These are phyloP conservation scores for Leptogaster cylindrica DNA, from an alignment of 2,888 invertebrate species.

Conservation along the genomic window DNA sequence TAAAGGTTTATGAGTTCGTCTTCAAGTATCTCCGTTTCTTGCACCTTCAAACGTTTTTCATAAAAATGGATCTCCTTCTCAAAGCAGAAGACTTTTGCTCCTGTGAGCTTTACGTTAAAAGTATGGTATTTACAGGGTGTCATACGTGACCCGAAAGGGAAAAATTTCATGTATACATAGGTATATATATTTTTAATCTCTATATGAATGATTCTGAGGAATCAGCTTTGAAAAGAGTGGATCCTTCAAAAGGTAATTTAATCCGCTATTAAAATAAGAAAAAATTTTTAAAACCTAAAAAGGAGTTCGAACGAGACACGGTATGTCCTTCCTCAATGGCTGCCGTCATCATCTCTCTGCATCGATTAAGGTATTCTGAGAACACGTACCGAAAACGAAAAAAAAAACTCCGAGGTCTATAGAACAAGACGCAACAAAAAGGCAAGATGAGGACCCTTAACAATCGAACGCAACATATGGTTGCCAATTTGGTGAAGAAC, in stretches of 20 bases:
- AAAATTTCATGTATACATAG: too few relatives aligned
- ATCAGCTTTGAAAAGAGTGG: slow-evolving; percentile 6
- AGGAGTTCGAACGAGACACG: background rate
- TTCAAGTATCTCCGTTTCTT: slow-evolving; percentile 17
- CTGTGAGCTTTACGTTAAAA: background rate
- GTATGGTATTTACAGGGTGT: background rate
- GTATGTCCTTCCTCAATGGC: slow-evolving; percentile 8
- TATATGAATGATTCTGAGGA: slow-evolving; percentile 8
- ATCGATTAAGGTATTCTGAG: slow-evolving; percentile 22
- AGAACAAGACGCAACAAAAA: slow-evolving; percentile 8
- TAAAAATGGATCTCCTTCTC: too few relatives aligned
- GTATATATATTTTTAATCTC: background rate
- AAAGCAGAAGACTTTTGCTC: slow-evolving; percentile 8
- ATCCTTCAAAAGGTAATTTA: slow-evolving; percentile 23
- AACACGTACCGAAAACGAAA: too few relatives aligned
- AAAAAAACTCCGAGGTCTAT: slow-evolving; percentile 2
- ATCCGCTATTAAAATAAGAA: slow-evolving; percentile 14
- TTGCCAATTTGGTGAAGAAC: slow-evolving; percentile 33
- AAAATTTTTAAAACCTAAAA: background rate
- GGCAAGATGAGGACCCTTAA: slow-evolving; percentile 18
- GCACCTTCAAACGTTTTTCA: slow-evolving; percentile 4
- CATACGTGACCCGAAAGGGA: background rate
- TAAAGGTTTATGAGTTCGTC: background rate
- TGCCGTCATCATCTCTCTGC: slow-evolving; percentile 17
- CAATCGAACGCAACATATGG: slow-evolving; percentile 37